Evolutionary conservation across 2,113 vertebrate species (phyloP).

Genomic region (Microtus ochrogaster): DNA sequence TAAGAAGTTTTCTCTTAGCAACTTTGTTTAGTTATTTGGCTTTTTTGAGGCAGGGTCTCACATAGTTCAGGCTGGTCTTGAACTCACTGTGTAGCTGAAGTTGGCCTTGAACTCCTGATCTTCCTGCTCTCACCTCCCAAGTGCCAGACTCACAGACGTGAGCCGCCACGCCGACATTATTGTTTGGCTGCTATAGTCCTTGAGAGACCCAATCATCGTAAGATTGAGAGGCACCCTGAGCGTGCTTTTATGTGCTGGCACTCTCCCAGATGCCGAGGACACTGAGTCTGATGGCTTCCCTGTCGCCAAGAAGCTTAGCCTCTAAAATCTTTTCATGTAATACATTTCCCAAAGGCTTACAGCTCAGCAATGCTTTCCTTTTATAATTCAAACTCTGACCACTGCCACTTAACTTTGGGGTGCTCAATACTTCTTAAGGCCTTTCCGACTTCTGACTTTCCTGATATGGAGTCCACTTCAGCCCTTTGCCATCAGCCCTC

Average conservation of each 20-base stretch:
- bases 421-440: background rate
- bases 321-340: rapidly evolving
- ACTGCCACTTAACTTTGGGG: background rate
- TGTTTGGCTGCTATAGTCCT: background rate
- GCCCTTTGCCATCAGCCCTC: no score
- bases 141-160: background rate
- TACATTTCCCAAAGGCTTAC: background rate
- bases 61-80: background rate
- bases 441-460: background rate
- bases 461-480: background rate
- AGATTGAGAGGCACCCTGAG: background rate
- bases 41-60: background rate
- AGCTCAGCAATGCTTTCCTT: background rate
- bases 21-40: background rate
- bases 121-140: background rate
- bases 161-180: background rate
- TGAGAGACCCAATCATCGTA: background rate
- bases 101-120: background rate
- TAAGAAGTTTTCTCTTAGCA: background rate
- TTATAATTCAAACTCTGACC: background rate
- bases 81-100: background rate
- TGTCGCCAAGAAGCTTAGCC: background rate
- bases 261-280: background rate
- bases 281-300: background rate
- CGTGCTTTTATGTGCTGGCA: rapidly evolving